Evolutionary conservation across 2,113 vertebrate species (phyloP), one percentile per base, ranked within the genome.

Genomic region (Tylochromis polylepis): DNA sequence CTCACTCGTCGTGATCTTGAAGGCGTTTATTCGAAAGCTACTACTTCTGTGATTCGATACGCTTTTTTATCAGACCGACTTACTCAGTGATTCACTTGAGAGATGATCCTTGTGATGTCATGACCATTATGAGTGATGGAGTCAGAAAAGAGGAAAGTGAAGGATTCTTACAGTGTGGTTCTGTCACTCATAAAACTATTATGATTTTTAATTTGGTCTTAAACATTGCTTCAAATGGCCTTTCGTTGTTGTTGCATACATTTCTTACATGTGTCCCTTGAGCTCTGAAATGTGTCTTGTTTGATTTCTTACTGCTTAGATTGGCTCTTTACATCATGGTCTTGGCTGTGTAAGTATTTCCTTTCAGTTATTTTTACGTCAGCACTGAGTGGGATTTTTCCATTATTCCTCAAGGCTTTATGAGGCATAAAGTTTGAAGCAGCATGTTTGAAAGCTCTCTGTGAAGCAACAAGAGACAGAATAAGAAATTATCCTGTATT

Each of bases 321-420:
- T 99, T 12, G 98, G 98, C 95, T 98, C 98, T 81, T 95, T 99
- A 82, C 98, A 99, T 88, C 98, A 98, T 2, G 98, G 98, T 86
- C 97, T 99, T 82, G 98, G 98, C 93, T 99, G 98, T 96, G 98
- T 99, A 96, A 94, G 98, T 99, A 96, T 94, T 91, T 41, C 78
- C n/a, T 81, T 77, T 67, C 46, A 67, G 18, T 59, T 77, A 62
- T 41, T 20, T 55, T 11, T 62, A 53, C 36, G 7, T 83, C 43
- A 11, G 2, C 72, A 53, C 46, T 77, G 72, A 53, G 72, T n/a
- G 46, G 46, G 18, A 53, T 14, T 53, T 53, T 53, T 77, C 43
- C 31, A 29, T 77, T 24, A 46, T 29, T 34, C 8, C 11, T 7
- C 51, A 53, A 58, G 58, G 9, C 58, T 56, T 46, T 7, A 16